Base-by-base conservation (phyloP, 35 echinoderm and acorn worm genomes). In the Diadema setosum region DNA sequence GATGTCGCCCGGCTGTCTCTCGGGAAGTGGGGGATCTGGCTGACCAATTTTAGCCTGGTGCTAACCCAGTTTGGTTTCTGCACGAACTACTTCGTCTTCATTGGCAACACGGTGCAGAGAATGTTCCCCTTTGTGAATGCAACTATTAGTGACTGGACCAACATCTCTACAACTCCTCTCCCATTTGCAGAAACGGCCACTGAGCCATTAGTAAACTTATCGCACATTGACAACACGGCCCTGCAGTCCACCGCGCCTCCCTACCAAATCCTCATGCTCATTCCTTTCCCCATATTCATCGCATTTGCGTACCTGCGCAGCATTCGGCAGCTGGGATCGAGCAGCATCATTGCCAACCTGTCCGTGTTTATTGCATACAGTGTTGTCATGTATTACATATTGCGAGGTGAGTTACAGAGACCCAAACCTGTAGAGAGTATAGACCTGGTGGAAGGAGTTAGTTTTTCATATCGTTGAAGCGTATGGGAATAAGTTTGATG, bases 41-140 rank as follows among this genome's bases (percentile, higher is more conserved):
- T 95, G 12, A 89, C 85, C 16, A 87, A 89, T 18, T 18, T 99
- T 17, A 84, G 60, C 40, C 86, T 99, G 15, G 84, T 94, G 11
- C 65, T 99, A 5, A 99, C 96, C 11, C 96, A 99, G 65, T 91
- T 99, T 83, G 93, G 93, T 70, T 99, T 99, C 60, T 99, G 96
- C 48, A 67, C 90, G 2, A 87, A 86, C 31, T 99, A 99, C 70
- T 92, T 95, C 40, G 88, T 99, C 61, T 99, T 99, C 85, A 74
- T 99, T 18, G 96, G 89, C 3, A 94, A 91, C 44, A 94, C 92
- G 26, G 46, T 99, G 24, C 42, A 78, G 29, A 20, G 83, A 17
- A 85, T 90, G 39, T 94, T 94, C 64, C 92, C 92, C 3, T 48
- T 90, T 58, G 63, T 46, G 39, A 74, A 94, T 52, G 42, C 12